Base-by-base conservation (phyloP, 2,797 vertebrate genomes). In the Chrosomus eos region DNA sequence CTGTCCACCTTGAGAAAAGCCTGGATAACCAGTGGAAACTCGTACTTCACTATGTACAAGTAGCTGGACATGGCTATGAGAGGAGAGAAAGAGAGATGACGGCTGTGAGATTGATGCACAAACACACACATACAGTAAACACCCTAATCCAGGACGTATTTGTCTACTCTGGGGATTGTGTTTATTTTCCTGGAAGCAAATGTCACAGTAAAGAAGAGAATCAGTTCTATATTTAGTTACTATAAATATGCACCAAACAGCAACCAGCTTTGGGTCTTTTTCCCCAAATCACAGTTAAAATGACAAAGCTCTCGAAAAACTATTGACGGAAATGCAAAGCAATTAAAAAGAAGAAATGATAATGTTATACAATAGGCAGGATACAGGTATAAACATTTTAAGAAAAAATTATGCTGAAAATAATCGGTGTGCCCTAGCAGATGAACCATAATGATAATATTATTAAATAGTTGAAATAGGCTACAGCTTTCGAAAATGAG, bases 11-110 rank as follows among this genome's bases (percentile, higher is more conserved):
- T 96, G 89, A 99, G 95, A 91, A 99, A 99, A 84, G 98, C 97
- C 92, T 99, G 97, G 91, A 99, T 98, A 92, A 99, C 98, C 78
- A 99, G 94, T 74, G 98, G 98, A 89, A 99, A 96, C 95, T 99
- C 98, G 0, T 97, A 99, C 92, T 99, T 99, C 89, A 99, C 97
- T 4, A 99, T 99, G 92, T 97, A 99, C 89, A 99, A 94, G 92
- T 99, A 99, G 92, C 98, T 99, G 93, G 98, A 99, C 98, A 98
- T 98, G 88, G 97, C 97, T 98, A 90, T 28, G 73, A 87, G 89
- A 79, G 51, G 2, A 85, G 9, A 88, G 33, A 76, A 38, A 82
- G 60, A 82, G 53, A 86, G 33, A 81, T 28, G 53, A 77, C 23
- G 81, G 43, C 4, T 58, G 71, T 87, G 5, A 83, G 82, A 76